These are phyloP conservation scores for Zosterops borbonicus DNA, from an alignment of 2,113 vertebrate genomes.

Conservation along the genomic window DNA sequence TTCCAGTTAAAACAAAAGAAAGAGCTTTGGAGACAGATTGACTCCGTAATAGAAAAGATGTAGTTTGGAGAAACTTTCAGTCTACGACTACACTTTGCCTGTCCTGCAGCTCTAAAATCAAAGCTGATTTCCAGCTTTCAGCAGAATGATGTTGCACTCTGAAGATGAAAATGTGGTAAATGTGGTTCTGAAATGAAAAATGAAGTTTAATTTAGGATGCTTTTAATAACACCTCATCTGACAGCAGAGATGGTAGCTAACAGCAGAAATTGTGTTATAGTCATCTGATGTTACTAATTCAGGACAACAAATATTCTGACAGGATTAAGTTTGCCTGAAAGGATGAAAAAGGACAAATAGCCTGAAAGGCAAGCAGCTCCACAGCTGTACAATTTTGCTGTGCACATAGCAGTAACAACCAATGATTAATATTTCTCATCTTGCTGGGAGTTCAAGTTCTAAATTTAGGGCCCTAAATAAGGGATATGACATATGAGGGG, in stretches of 20 bases:
- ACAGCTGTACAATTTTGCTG: fast-evolving
- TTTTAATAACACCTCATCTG: not conserved
- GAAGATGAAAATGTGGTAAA: not conserved
- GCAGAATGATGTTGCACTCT: not conserved
- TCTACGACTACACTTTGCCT: not conserved
- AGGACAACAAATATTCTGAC: not conserved
- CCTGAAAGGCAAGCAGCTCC: not conserved
- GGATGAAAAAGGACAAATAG: not conserved
- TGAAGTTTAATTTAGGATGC: not conserved
- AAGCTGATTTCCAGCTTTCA: not conserved
- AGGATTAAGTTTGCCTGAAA: not conserved
- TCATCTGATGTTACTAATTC: not conserved
- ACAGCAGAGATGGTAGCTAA: not conserved
- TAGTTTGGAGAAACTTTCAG: not conserved
- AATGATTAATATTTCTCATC: not conserved
- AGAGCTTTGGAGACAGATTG: not conserved
- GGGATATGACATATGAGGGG: not conserved
- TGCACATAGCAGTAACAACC: not conserved
- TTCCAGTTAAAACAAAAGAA: constrained; percentile 51
- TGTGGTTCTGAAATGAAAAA: not conserved
- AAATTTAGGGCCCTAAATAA: not conserved
- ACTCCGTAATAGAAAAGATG: constrained; percentile 3
- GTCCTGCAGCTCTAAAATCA: not conserved
- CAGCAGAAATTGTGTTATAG: not conserved
- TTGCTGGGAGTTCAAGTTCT: not conserved